Base-by-base conservation (phyloP, 2,888 invertebrate species). In the Drosophila tripunctata region DNA sequence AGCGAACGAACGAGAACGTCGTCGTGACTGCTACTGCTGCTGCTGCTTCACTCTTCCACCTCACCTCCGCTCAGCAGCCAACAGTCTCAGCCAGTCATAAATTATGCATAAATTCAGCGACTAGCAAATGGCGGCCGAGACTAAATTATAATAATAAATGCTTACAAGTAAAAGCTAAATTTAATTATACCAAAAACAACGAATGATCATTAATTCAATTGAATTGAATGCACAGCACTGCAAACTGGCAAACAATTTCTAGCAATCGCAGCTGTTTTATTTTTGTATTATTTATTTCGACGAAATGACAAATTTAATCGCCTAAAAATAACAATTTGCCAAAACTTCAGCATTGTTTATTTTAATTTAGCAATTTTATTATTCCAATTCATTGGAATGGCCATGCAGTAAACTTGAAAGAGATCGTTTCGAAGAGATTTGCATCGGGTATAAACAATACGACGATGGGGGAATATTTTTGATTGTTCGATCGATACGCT, bases 1-100 rank as follows among this genome's bases (percentile, higher is more conserved):
- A 14, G 43, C 7, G 24, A 35, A 38, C 8, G 50, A 38, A 41
- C 15, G 43, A 44, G 54, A 17, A 36, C n/a, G 22, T n/a, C n/a
- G 12, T n/a, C n/a, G 31, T 31, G 5, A 40, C 31, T 22, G 35
- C 50, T 41, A 12, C 33, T 21, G 19, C 38, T 44, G 31, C 12
- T 4, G 19, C 55, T 22, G 24, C n/a, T 14, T 27, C 43, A 10
- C 24, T 43, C 24, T 27, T 15, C 14, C 22, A 22, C 14, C 44
- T 12, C 22, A 35, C 36, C 30, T 63, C 64, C 51, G 62, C 62
- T 45, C 19, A 12, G 24, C 17, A 15, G 22, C 17, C 27, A 27
- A 30, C 41, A 57, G 58, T 50, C 36, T 60, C 87, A 83, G 84
- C 87, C 80, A 80, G 80, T 80, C 87, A 80, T 80, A 86, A 80